These are phyloP conservation scores for Ptychochromis oligacanthus DNA, from an alignment of 2,113 vertebrate species.

Conservation along the genomic window DNA sequence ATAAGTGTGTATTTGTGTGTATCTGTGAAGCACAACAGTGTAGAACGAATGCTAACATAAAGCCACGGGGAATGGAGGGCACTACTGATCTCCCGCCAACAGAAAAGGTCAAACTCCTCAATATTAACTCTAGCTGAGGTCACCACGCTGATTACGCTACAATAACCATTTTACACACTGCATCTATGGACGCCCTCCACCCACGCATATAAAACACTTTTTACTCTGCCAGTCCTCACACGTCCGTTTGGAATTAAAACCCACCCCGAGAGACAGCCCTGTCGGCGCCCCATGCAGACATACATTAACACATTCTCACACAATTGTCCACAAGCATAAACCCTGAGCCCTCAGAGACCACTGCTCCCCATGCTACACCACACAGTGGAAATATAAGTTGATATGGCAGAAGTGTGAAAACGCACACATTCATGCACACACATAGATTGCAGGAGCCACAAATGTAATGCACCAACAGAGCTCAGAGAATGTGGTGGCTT, in stretches of 20 bases:
- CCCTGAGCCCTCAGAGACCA: conserved; percentile 56
- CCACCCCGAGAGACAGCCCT: conserved; percentile 49
- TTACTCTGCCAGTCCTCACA: conserved; percentile 47
- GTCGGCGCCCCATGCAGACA: conserved; percentile 70
- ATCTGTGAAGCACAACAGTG: background rate
- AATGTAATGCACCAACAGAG: conserved; percentile 84
- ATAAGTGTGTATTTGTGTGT: background rate
- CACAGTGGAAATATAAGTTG: conserved; percentile 65
- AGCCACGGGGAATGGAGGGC: conserved; percentile 48
- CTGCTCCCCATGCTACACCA: conserved; percentile 5
- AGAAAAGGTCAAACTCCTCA: conserved; percentile 75
- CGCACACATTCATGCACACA: conserved; percentile 26
- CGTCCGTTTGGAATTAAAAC: conserved; percentile 74
- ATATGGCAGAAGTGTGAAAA: conserved; percentile 72
- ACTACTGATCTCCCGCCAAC: conserved; percentile 57
- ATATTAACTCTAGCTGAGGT: conserved; percentile 74
- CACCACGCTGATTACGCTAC: conserved; percentile 74
- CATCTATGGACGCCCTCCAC: conserved; percentile 34
- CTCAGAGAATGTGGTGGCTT: conserved; percentile 87
- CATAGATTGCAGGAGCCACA: conserved; percentile 73
- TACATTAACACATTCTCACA: conserved; percentile 77
- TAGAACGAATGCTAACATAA: conserved; percentile 50
- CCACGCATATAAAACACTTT: conserved; percentile 35
- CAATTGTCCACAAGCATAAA: conserved; percentile 69
- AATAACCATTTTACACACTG: conserved; percentile 74